A percentile compares a stretch with the other conserved stretches of the same genome.
Evolutionary conservation across 2,888 invertebrate species (phyloP).

Genomic region (Caenorhabditis sinica): DNA sequence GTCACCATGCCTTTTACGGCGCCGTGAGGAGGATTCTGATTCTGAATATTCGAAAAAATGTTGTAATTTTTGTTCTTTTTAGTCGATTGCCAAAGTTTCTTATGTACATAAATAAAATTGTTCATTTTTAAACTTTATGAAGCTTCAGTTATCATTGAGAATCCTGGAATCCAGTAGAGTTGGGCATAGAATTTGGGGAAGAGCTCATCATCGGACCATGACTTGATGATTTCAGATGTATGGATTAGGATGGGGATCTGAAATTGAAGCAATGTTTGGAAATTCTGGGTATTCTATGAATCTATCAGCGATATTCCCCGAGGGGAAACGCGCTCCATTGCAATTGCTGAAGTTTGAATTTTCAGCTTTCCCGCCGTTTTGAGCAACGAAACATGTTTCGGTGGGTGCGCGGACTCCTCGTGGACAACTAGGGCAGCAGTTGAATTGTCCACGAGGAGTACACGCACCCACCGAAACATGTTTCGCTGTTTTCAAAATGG

Average conservation of each 20-base stretch:
- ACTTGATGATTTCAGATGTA: conserved; percentile 36
- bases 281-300: no score
- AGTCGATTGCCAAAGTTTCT: not conserved
- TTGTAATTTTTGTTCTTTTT: not conserved
- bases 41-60: not conserved
- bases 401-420: no score
- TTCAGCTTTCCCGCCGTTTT: no score
- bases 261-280: no score
- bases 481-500: no score
- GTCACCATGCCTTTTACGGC: conserved; percentile 65
- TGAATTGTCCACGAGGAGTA: no score
- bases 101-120: conserved; percentile 25
- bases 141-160: conserved; percentile 34
- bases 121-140: conserved; percentile 1
- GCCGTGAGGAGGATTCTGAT: conserved; percentile 20
- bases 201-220: conserved; percentile 56
- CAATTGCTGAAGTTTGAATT: no score
- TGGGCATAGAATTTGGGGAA: conserved; percentile 50
- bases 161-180: conserved; percentile 61
- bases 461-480: no score
- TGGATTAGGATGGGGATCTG: conserved; percentile 63
- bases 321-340: no score
- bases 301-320: no score
- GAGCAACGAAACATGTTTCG: no score
- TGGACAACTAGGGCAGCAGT: no score